A percentile compares a stretch with the other conserved stretches of the same genome.
Evolutionary conservation across 2,797 vertebrate species (phyloP).

Genomic region (Meda fulgida): DNA sequence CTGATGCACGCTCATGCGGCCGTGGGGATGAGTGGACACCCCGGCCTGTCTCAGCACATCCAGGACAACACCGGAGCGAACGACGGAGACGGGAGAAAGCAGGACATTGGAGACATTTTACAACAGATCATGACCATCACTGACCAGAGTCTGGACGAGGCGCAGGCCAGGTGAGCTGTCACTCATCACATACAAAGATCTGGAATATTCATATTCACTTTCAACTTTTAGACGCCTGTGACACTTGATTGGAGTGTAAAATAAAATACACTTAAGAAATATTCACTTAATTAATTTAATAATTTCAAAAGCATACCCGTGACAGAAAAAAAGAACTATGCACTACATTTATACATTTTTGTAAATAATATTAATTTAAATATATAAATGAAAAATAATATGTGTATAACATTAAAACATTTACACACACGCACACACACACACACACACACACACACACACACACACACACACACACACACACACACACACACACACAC

Average conservation of each 20-base stretch:
- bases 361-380: neutral
- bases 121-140: constrained; percentile 99
- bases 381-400: neutral
- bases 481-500: too few species aligned
- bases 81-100: constrained; percentile 92
- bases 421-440: too few species aligned
- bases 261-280: neutral
- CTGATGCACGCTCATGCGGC: constrained; percentile 94
- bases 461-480: too few species aligned
- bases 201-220: neutral
- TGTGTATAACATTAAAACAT: neutral
- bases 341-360: neutral
- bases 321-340: neutral
- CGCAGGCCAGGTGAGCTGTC: constrained; percentile 91
- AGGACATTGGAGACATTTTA: constrained; percentile 99
- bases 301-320: neutral
- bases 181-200: constrained; percentile 1
- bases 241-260: neutral
- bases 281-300: neutral
- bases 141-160: constrained; percentile 97
- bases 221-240: neutral
- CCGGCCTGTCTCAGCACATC: constrained; percentile 94
- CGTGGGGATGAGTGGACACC: constrained; percentile 93
- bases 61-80: constrained; percentile 87
- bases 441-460: too few species aligned